A percentile compares a stretch with the other conserved stretches of the same genome.
Conservation (phyloP, 2,888 invertebrate species). For the Iphiclides podalirius region DNA sequence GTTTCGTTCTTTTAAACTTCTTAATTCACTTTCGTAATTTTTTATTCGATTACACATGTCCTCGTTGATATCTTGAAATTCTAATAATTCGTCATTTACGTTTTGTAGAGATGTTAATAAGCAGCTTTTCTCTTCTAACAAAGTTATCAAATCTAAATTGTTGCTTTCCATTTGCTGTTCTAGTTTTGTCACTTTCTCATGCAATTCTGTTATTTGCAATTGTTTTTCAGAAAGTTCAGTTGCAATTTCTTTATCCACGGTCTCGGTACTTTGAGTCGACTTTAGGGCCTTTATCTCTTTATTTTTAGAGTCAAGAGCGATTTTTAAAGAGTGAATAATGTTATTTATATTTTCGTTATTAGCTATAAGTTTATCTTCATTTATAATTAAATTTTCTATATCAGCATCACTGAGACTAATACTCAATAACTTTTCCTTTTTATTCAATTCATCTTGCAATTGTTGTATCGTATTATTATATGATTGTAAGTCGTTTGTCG, state of each 20-base stretch:
- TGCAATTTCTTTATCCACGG: conserved; percentile 25
- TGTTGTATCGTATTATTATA: conserved; percentile 55
- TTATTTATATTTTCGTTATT: conserved; percentile 68
- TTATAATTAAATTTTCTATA: conserved; percentile 53
- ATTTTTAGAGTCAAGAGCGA: conserved; percentile 44
- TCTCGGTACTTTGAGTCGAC: conserved; percentile 30
- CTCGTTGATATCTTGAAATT: conserved; percentile 32
- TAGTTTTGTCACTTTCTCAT: conserved; percentile 39
- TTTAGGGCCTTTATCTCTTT: conserved; percentile 53
- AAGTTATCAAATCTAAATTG: conserved; percentile 30
- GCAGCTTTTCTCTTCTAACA: conserved; percentile 25
- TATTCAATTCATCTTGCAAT: conserved; percentile 49
- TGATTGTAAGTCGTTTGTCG: conserved; percentile 51
- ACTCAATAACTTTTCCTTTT: conserved; percentile 40
- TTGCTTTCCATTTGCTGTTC: conserved; percentile 40
- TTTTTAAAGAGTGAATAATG: conserved; percentile 55
- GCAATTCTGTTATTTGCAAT: conserved; percentile 36
- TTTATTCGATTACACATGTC: conserved; percentile 34
- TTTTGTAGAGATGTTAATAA: conserved; percentile 34
- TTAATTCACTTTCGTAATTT: conserved; percentile 17
- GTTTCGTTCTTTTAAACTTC: conserved; percentile 38
- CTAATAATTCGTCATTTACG: conserved; percentile 37
- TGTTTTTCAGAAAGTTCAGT: conserved; percentile 40
- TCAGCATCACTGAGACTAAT: conserved; percentile 41
- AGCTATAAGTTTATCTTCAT: conserved; percentile 57